These are phyloP conservation scores for Eilema depressum DNA, from an alignment of 2,888 invertebrate genomes.

Conservation along the genomic window DNA sequence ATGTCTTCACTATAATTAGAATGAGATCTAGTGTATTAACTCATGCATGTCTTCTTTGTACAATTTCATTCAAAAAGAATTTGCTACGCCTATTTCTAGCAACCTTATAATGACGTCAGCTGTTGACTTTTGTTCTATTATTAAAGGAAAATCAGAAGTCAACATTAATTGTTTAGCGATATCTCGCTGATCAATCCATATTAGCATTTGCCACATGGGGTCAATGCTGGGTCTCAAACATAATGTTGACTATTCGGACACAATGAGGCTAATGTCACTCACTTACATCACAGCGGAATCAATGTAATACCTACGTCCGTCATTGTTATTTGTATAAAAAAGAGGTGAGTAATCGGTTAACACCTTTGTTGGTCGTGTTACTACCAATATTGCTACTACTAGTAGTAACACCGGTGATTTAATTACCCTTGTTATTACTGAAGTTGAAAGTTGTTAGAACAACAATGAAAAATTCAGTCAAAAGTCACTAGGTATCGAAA, in stretches of 20 bases:
- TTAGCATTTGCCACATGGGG: constrained; percentile 22
- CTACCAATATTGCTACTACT: no score
- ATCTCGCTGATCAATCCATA: constrained; percentile 10
- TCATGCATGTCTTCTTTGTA: not conserved
- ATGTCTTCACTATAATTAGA: not conserved
- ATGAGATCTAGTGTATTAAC: not conserved
- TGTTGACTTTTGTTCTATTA: not conserved
- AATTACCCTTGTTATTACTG: no score
- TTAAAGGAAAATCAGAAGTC: constrained; percentile 5
- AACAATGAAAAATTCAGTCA: no score
- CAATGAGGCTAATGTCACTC: constrained; percentile 5
- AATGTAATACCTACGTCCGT: constrained; percentile 15
- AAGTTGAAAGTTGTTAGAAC: no score
- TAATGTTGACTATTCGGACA: constrained; percentile 12
- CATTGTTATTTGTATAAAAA: constrained; percentile 1
- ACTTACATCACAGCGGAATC: constrained; percentile 10
- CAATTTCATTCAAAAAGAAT: not conserved
- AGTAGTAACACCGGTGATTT: no score
- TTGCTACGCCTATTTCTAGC: not conserved
- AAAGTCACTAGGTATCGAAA: no score
- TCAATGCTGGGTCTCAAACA: constrained; percentile 13
- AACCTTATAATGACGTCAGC: not conserved
- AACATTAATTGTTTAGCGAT: constrained; percentile 20
- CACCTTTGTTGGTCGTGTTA: no score
- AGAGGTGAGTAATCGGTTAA: not conserved